Evolutionary conservation across 2,113 vertebrate genomes (phyloP).

Genomic region (Tragelaphus strepsiceros): DNA sequence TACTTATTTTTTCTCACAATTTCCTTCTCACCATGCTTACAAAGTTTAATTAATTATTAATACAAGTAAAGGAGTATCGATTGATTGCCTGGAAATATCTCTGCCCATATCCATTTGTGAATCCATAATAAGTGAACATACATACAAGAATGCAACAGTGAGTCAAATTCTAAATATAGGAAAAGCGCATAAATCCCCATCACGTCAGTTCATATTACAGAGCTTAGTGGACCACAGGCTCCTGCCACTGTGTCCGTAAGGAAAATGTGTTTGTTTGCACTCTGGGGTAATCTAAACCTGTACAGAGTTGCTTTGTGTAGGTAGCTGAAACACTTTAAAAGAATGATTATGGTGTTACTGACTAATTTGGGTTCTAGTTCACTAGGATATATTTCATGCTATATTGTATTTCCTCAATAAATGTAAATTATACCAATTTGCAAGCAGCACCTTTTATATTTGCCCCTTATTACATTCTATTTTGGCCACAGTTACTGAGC

Average conservation of each 20-base stretch:
- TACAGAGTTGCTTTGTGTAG: background rate
- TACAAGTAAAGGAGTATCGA: slow-evolving; percentile 35
- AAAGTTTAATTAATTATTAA: slow-evolving; percentile 43
- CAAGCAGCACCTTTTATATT: slow-evolving; percentile 15
- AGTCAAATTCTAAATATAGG: background rate
- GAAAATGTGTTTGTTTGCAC: background rate
- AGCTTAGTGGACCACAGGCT: background rate
- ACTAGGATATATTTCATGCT: slow-evolving; percentile 29
- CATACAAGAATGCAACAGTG: background rate
- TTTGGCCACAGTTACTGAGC: slow-evolving; percentile 20
- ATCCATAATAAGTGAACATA: background rate
- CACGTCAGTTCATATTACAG: background rate
- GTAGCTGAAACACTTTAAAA: background rate
- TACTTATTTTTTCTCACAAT: background rate
- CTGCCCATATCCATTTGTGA: slow-evolving; percentile 29
- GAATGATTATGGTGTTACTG: background rate
- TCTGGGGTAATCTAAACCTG: background rate
- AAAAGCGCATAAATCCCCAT: background rate
- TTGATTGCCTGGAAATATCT: slow-evolving; percentile 34
- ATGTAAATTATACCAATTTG: slow-evolving; percentile 56
- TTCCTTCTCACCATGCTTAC: background rate
- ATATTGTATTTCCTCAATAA: slow-evolving; percentile 5
- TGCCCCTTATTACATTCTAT: background rate
- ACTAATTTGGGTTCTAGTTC: slow-evolving; percentile 35
- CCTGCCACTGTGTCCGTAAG: background rate